Percentiles rank a stretch among this genome's conserved stretches.
Evolutionary conservation across 2,888 invertebrate genomes (phyloP).

Genomic region (Dorcus hopei): DNA sequence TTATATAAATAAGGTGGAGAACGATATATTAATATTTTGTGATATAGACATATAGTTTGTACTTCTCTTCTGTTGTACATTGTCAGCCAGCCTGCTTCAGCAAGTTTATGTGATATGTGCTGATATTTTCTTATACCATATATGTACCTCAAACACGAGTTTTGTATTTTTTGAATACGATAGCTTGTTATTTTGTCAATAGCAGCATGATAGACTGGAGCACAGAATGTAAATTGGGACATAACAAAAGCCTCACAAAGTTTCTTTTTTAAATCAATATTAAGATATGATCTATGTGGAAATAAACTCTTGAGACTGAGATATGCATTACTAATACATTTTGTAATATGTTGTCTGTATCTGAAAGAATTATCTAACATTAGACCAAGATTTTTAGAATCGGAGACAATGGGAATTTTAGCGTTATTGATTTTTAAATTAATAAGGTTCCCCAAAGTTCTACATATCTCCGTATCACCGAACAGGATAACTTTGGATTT

Average conservation of each 20-base stretch:
- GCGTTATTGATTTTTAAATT: too few species aligned
- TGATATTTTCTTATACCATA: background rate
- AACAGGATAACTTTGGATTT: too few species aligned
- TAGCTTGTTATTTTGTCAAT: background rate
- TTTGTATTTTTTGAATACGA: conserved; percentile 1
- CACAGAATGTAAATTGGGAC: conserved; percentile 1
- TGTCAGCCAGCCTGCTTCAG: background rate
- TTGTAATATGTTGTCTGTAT: background rate
- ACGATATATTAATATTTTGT: background rate
- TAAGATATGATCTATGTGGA: background rate
- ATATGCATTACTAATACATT: background rate
- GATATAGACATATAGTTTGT: background rate
- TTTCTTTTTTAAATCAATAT: background rate
- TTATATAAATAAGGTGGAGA: conserved; percentile 1
- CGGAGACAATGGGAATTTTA: too few species aligned
- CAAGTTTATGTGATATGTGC: background rate
- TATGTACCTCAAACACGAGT: conserved; percentile 1
- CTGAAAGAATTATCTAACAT: background rate
- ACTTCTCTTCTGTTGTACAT: background rate
- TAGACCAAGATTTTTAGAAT: too few species aligned
- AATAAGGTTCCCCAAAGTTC: too few species aligned
- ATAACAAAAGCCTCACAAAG: background rate
- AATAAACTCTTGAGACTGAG: background rate
- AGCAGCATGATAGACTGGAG: background rate
- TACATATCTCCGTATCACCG: too few species aligned